Base-by-base conservation (phyloP, 2,888 invertebrate genomes). In the Harpalus rufipes region DNA sequence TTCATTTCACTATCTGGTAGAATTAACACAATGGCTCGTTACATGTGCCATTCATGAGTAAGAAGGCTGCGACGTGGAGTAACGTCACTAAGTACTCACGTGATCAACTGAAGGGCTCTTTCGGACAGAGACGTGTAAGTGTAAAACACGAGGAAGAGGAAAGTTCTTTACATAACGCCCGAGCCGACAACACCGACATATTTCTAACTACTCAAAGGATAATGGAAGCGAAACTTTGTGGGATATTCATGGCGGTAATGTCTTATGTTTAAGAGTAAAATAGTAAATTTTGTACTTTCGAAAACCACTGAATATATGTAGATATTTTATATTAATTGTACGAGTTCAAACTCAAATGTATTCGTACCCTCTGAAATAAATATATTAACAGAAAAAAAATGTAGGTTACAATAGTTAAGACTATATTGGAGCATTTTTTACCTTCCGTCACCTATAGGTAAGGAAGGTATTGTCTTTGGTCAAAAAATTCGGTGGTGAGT, bases 31-130 rank as follows among this genome's bases (percentile, higher is more conserved):
- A 81, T 81, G 41, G 65, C 63, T 81, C 81, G 63, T 81, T 81
- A 81, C 81, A 81, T 65, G 65, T 61, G 63, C 63, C 63, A 81
- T 81, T 81, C 63, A 81, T 7, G 10, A 59, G 61, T 10, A 61
- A 61, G 81, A 18, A 65, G 63, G 16, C 12, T 80, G 25, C 18
- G 16, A 61, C 61, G 32, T 41, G 39, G 41, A n/a, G n/a, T 63
- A 65, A 81, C 51, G 65, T 41, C 63, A 63, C 44, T 65, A 81
- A 81, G 81, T 65, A 59, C 39, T 81, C 81, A 81, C 81, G 65
- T 65, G 81, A 65, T 44, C 81, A 44, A 59, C 65, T 63, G 14
- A 16, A 61, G 81, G 39, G 61, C 21, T 14, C 65, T 65, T 81
- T 16, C 16, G 65, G 41, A 21, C 81, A 41, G 39, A 65, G 41